Evolutionary conservation across 2,113 vertebrate species (phyloP).

Genomic region (Arvicanthis niloticus): DNA sequence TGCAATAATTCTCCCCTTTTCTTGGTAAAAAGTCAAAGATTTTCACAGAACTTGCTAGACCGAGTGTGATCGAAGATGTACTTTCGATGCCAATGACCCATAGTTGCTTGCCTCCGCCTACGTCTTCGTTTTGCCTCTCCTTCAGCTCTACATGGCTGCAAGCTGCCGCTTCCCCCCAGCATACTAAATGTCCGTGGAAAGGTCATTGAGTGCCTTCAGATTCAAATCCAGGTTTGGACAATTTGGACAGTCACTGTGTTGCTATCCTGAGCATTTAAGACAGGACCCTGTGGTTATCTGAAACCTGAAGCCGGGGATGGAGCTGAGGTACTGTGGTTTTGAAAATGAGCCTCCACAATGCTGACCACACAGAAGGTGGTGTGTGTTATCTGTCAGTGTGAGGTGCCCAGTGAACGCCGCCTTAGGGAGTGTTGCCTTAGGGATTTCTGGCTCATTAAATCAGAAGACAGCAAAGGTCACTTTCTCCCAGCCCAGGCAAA

Average conservation of each 20-base stretch:
- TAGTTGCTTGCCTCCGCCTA: background rate
- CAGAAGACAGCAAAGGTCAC: background rate
- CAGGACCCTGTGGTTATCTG: background rate
- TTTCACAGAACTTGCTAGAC: background rate
- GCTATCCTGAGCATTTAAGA: background rate
- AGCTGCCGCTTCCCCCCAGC: background rate
- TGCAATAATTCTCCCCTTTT: background rate
- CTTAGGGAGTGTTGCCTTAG: background rate
- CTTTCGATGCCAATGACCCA: accelerated
- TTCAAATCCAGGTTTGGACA: conserved; percentile 21
- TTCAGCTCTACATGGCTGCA: background rate
- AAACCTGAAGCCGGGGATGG: background rate
- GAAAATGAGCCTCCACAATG: background rate
- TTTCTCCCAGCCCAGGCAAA: background rate
- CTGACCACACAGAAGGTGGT: background rate
- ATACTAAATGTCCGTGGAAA: background rate
- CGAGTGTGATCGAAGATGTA: accelerated
- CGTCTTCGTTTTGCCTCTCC: background rate
- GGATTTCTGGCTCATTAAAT: background rate
- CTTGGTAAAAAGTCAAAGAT: conserved; percentile 12
- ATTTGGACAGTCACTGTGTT: background rate
- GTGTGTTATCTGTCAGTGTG: background rate
- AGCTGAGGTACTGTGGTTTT: background rate
- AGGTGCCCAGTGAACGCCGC: background rate
- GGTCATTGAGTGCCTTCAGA: background rate